Evolutionary conservation across 1,140 invertebrate species (phyloP).

Genomic region (Drosophila ironensis): DNA sequence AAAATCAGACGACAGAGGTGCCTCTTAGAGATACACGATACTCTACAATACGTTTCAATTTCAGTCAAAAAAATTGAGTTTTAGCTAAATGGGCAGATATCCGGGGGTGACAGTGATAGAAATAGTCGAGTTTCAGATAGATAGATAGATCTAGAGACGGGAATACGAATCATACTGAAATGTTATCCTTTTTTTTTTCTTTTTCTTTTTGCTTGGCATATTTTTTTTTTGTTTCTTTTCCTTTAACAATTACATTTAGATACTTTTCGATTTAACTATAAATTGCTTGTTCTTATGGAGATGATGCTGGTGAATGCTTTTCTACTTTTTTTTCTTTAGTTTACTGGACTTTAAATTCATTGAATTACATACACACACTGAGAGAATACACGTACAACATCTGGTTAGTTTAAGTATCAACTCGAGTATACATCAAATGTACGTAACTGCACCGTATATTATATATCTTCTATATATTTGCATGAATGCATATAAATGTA

Average conservation of each 20-base stretch:
- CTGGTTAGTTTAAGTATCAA: conserved; percentile 35
- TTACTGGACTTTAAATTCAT: conserved; percentile 18
- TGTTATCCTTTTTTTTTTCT: no score
- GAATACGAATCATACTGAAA: not conserved
- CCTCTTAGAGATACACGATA: conserved; percentile 3
- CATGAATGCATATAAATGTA: conserved; percentile 36
- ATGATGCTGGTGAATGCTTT: not conserved
- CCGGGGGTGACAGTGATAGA: conserved; percentile 18
- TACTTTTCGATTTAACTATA: conserved; percentile 29
- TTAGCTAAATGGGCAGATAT: not conserved
- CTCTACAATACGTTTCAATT: conserved; percentile 18
- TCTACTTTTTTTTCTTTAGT: not conserved
- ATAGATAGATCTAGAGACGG: conserved; percentile 1
- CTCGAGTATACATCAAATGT: conserved; percentile 45
- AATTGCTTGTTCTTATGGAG: conserved; percentile 15
- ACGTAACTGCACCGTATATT: conserved; percentile 22
- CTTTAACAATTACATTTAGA: conserved; percentile 39
- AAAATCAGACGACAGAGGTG: conserved; percentile 12
- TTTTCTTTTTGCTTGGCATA: conserved; percentile 17
- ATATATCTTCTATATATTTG: conserved; percentile 36
- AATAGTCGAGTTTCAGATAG: no score
- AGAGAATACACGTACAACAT: conserved; percentile 42
- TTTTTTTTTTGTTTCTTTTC: not conserved
- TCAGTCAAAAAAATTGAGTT: conserved; percentile 48
- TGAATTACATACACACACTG: conserved; percentile 25